Conservation (phyloP, 2,113 vertebrate genomes). For the Lates calcarifer region DNA sequence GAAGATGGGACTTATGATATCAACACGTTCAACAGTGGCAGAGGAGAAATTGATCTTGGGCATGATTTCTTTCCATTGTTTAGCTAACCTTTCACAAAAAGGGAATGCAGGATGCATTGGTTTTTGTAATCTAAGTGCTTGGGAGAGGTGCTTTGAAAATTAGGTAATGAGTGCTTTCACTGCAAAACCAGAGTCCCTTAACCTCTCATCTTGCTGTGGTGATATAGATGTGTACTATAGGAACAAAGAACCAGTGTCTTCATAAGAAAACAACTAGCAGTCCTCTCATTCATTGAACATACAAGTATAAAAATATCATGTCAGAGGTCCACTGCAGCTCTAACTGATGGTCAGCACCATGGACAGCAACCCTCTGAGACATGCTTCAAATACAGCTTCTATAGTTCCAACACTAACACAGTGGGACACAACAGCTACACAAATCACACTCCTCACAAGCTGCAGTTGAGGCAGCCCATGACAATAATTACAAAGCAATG, state of each 20-base stretch:
- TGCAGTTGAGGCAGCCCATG: background rate
- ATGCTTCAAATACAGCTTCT: background rate
- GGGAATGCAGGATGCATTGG: no score
- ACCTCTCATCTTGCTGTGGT: background rate
- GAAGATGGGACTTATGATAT: no score
- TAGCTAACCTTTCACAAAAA: no score
- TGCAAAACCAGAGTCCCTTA: no score
- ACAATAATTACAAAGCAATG: constrained; percentile 1
- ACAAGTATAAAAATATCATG: no score
- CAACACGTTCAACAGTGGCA: no score
- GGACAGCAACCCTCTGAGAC: background rate
- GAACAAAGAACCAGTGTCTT: background rate
- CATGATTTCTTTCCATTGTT: no score
- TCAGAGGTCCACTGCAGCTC: background rate
- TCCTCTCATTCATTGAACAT: background rate
- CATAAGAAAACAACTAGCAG: background rate
- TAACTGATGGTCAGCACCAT: background rate
- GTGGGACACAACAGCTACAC: background rate
- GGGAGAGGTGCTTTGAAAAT: no score
- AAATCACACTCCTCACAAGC: background rate
- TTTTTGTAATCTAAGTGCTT: no score
- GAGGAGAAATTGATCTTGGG: no score
- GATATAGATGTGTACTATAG: background rate
- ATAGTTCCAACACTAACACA: background rate
- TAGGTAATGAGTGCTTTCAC: no score